phyloP scores from a whole-genome alignment of 2,113 vertebrate genomes.

The Poeciliopsis occidentalis region DNA sequence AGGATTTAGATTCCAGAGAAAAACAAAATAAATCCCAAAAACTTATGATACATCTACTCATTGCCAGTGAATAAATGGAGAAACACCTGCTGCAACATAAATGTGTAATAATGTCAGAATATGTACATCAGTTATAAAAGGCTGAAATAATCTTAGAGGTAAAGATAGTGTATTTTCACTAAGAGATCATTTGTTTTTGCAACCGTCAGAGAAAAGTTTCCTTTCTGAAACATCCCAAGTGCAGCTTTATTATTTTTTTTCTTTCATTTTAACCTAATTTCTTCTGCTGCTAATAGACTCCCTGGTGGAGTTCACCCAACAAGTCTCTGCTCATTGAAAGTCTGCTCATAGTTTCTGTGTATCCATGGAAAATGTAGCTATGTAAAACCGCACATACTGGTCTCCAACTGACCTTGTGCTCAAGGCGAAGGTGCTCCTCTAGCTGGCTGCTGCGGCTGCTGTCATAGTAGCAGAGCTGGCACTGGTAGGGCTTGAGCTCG shows the following conservation, averaged over 20 bases:
- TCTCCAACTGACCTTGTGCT: constrained; percentile 90
- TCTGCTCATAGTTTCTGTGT: no score
- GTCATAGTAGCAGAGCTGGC: constrained; percentile 98
- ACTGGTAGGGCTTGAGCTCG: constrained; percentile 95
- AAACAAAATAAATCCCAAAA: not conserved
- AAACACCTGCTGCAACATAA: not conserved
- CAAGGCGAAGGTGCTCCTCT: constrained; percentile 90
- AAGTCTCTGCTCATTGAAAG: no score
- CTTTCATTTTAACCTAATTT: not conserved
- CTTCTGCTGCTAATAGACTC: no score
- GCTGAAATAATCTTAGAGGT: not conserved
- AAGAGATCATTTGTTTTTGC: no score
- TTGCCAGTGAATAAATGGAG: not conserved
- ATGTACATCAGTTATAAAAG: not conserved
- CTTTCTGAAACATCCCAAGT: not conserved
- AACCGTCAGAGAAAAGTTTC: no score
- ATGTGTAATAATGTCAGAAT: not conserved
- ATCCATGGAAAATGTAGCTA: not conserved
- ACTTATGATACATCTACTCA: not conserved
- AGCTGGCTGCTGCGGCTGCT: constrained; percentile 90
- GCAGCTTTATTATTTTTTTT: not conserved
- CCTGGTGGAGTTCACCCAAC: no score
- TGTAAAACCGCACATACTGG: not conserved
- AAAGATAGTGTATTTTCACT: no score
- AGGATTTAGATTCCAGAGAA: not conserved